Conservation (phyloP, 1,140 invertebrate genomes). For the Nephotettix cincticeps region DNA sequence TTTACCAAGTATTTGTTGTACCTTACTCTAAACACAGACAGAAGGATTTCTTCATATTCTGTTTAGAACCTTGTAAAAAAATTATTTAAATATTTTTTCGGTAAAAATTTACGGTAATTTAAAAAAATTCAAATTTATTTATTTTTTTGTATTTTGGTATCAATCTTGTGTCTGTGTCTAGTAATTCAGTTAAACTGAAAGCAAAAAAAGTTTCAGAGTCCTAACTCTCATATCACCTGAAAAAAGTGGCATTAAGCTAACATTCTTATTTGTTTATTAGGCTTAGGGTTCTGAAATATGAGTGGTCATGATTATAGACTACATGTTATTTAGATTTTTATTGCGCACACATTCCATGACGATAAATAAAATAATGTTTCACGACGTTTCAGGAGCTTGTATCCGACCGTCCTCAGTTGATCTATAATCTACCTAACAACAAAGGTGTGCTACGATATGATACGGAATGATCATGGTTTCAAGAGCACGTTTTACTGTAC, state of each 20-base stretch:
- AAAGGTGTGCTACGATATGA: too few relatives aligned
- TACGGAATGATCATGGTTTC: too few relatives aligned
- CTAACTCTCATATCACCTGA: neutral
- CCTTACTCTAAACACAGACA: constrained; percentile 7
- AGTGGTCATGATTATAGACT: too few relatives aligned
- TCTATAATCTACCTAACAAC: too few relatives aligned
- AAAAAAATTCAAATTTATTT: neutral
- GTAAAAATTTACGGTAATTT: neutral
- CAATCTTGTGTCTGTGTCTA: neutral
- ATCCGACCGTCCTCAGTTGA: too few relatives aligned
- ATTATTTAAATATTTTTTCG: neutral
- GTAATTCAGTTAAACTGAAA: neutral
- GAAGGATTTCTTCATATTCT: neutral
- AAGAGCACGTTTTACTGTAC: too few relatives aligned
- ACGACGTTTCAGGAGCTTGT: too few relatives aligned
- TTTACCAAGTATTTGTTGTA: neutral
- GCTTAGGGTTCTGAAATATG: too few relatives aligned
- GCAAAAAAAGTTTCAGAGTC: neutral
- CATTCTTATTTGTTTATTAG: too few relatives aligned
- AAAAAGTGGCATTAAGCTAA: neutral
- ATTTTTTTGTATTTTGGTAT: neutral
- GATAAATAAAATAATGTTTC: too few relatives aligned
- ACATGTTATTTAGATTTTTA: too few relatives aligned
- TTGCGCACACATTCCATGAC: too few relatives aligned
- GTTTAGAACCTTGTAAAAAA: neutral